A percentile compares a stretch with the other conserved stretches of the same genome.
Conservation (phyloP, 2,888 invertebrate species). For the Phortica okadai region DNA sequence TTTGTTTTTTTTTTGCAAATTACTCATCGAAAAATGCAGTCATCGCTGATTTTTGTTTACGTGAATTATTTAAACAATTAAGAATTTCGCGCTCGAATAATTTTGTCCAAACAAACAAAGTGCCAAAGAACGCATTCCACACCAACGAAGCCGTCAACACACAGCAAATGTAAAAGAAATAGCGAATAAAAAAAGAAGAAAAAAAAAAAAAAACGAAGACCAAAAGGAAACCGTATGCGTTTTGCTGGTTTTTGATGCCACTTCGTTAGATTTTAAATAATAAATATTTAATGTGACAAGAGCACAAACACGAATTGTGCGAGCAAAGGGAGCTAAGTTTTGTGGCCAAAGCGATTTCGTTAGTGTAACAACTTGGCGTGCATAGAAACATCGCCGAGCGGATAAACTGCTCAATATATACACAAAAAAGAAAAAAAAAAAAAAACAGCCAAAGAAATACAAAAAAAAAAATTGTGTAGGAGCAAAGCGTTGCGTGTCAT, state of each 20-base stretch:
- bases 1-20: neutral
- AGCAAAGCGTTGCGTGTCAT: too few relatives aligned
- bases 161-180: too few relatives aligned
- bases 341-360: too few relatives aligned
- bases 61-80: neutral
- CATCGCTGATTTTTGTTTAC: slow-evolving; percentile 8
- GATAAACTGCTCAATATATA: too few relatives aligned
- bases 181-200: neutral
- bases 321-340: too few relatives aligned
- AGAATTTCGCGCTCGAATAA: neutral
- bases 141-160: slow-evolving; percentile 17
- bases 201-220: neutral
- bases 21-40: slow-evolving; percentile 9
- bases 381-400: too few relatives aligned
- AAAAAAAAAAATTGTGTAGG: too few relatives aligned
- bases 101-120: neutral
- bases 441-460: neutral
- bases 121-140: slow-evolving; percentile 16
- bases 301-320: too few relatives aligned
- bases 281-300: too few relatives aligned
- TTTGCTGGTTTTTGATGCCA: too few relatives aligned
- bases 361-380: too few relatives aligned
- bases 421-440: slow-evolving; percentile 3
- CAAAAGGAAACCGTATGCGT: neutral
- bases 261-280: too few relatives aligned